These are phyloP conservation scores for Mustelus asterias DNA, from an alignment of 2,113 vertebrate species.

Conservation along the genomic window DNA sequence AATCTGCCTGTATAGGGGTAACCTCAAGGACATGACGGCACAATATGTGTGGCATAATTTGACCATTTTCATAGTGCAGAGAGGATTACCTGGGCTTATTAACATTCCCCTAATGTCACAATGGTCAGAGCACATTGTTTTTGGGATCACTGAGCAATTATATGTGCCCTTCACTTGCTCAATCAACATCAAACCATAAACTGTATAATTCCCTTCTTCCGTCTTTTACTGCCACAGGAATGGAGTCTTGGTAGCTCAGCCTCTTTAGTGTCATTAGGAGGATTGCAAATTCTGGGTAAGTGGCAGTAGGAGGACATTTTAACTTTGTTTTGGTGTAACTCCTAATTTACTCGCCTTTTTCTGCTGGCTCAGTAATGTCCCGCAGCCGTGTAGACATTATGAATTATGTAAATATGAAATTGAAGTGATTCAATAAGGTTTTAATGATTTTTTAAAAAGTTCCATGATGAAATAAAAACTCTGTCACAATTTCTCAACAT, in stretches of 20 bases:
- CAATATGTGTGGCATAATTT: background rate
- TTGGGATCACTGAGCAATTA: conserved; percentile 10
- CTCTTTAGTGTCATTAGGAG: conserved; percentile 14
- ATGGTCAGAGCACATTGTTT: background rate
- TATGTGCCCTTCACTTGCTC: background rate
- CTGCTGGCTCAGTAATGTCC: background rate
- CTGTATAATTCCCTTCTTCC: background rate
- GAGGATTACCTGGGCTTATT: conserved; percentile 1
- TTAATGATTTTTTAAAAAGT: background rate
- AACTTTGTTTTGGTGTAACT: conserved; percentile 11
- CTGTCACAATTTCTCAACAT: background rate
- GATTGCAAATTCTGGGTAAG: background rate
- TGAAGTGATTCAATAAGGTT: background rate
- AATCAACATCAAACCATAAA: conserved; percentile 19
- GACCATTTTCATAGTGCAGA: background rate
- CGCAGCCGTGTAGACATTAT: background rate
- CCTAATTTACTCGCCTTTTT: background rate
- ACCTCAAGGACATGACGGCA: background rate
- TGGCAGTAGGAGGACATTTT: background rate
- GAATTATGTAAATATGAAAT: background rate
- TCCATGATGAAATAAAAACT: background rate
- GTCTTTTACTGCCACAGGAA: background rate
- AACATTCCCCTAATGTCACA: background rate
- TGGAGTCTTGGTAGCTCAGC: background rate
- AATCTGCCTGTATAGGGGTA: background rate